phyloP scores from a whole-genome alignment of 2,113 vertebrate genomes.

The Peromyscus leucopus region DNA sequence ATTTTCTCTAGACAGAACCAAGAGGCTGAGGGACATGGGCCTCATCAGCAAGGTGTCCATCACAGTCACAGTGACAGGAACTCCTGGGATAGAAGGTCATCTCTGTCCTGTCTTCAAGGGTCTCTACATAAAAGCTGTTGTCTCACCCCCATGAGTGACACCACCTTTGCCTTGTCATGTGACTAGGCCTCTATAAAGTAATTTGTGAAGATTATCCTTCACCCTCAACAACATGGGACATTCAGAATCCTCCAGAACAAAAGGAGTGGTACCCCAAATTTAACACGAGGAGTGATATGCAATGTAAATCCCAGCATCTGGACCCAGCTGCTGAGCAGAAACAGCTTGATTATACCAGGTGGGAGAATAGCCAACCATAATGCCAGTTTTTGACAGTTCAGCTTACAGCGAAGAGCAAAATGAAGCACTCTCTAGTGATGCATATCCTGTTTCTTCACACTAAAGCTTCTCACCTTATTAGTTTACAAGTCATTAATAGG shows the following conservation, averaged over 20 bases:
- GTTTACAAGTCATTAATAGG: constrained; percentile 36
- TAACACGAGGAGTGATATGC: neutral
- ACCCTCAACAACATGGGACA: neutral
- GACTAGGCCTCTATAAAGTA: neutral
- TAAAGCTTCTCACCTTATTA: constrained; percentile 21
- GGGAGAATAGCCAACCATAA: neutral
- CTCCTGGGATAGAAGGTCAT: neutral
- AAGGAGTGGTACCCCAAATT: neutral
- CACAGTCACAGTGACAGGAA: neutral
- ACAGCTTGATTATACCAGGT: neutral
- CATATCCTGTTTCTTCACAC: constrained; percentile 1
- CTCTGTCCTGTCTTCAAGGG: neutral
- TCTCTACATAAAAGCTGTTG: neutral
- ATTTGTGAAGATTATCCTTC: neutral
- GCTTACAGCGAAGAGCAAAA: neutral
- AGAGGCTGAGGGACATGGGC: neutral
- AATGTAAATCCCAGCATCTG: neutral
- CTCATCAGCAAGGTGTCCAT: neutral
- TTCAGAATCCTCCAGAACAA: neutral
- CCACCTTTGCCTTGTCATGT: neutral
- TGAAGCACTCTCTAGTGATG: neutral
- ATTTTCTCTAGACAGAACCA: neutral
- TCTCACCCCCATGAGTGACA: neutral
- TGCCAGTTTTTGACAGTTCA: constrained; percentile 9
- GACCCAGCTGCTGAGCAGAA: neutral